phyloP scores from a whole-genome alignment of 2,113 vertebrate species.

The Motacilla alba region DNA sequence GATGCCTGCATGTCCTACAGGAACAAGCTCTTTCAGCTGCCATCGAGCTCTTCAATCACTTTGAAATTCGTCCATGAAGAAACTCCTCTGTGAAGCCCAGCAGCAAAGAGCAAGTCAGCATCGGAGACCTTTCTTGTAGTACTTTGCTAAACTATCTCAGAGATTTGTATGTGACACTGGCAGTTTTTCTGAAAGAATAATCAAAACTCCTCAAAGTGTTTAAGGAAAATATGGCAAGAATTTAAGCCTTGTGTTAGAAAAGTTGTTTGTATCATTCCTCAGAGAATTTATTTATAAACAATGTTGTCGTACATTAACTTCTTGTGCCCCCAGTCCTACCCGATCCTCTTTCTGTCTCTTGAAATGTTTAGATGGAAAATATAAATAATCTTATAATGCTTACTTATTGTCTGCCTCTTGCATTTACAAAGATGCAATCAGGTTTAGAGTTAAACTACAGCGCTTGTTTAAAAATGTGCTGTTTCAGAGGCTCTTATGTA shows the following conservation, averaged over 20 bases:
- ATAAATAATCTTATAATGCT: background rate
- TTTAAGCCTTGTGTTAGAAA: slow-evolving; percentile 18
- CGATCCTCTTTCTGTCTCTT: background rate
- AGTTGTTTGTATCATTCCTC: slow-evolving; percentile 26
- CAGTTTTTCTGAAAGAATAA: slow-evolving; percentile 5
- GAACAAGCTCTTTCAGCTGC: background rate
- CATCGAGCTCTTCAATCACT: background rate
- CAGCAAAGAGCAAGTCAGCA: background rate
- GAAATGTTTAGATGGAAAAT: slow-evolving; percentile 13
- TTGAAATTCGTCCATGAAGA: background rate
- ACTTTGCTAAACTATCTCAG: background rate
- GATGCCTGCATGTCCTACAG: background rate
- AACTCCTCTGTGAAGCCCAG: background rate
- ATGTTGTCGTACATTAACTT: background rate
- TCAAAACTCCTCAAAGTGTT: background rate
- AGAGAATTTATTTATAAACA: slow-evolving; percentile 48
- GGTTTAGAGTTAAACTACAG: background rate
- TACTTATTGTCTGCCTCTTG: background rate
- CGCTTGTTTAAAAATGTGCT: background rate
- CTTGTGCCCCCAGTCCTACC: background rate
- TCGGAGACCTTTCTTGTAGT: background rate
- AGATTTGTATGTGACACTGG: background rate
- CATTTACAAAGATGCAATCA: background rate
- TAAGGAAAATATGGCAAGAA: slow-evolving; percentile 51
- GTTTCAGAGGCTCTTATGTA: background rate